Conservation (phyloP, 1,140 invertebrate genomes). For the Diachasmimorpha longicaudata region DNA sequence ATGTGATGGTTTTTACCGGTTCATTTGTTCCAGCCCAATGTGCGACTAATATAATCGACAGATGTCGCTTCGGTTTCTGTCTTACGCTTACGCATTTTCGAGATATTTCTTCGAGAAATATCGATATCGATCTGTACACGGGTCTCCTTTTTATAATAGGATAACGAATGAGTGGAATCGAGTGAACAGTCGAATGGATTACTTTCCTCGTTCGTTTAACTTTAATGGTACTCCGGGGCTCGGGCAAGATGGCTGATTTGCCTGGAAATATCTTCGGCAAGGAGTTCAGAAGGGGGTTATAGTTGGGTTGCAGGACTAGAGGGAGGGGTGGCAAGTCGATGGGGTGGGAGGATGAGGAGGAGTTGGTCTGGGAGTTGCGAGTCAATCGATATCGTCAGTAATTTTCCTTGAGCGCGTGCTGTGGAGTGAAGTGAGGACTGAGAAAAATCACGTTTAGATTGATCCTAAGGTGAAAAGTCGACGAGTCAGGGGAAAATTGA, state of each 20-base stretch:
- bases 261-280: neutral
- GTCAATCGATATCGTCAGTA: slow-evolving; percentile 1
- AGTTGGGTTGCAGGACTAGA: neutral
- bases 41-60: no score
- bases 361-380: neutral
- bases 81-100: no score
- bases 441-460: slow-evolving; percentile 3
- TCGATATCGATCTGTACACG: no score
- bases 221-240: slow-evolving; percentile 3
- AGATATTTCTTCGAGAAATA: no score
- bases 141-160: no score
- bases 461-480: neutral
- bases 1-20: no score
- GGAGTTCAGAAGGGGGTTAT: neutral
- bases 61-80: no score
- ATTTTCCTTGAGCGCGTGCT: neutral
- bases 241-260: slow-evolving; percentile 2
- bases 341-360: neutral
- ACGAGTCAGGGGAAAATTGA: neutral
- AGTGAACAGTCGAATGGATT: slow-evolving; percentile 13
- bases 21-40: no score
- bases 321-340: no score
- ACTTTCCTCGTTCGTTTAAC: slow-evolving; percentile 11
- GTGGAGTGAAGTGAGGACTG: neutral
- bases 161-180: neutral